Evolutionary conservation across 2,113 vertebrate species (phyloP).

Genomic region (Platanista minor): DNA sequence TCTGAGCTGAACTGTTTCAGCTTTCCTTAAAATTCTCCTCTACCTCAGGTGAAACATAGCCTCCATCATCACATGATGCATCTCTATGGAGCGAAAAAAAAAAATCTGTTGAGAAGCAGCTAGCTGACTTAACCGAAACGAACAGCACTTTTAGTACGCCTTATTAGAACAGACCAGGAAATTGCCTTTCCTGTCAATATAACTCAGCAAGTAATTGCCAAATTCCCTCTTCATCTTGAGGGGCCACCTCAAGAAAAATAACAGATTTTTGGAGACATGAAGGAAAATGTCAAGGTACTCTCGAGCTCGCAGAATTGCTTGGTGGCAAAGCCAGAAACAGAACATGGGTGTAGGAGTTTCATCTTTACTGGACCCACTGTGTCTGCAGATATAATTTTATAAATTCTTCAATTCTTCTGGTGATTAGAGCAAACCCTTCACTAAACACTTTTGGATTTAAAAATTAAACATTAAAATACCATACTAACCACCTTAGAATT

Average conservation of each 20-base stretch:
- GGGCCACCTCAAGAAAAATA: not conserved
- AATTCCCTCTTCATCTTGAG: not conserved
- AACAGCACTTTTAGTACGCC: not conserved
- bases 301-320: not conserved
- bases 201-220: not conserved
- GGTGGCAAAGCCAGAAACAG: not conserved
- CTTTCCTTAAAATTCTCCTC: not conserved
- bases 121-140: not conserved
- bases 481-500: not conserved
- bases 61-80: not conserved
- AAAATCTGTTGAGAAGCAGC: not conserved
- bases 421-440: constrained; percentile 12
- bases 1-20: not conserved
- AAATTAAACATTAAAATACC: constrained; percentile 38
- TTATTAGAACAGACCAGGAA: not conserved
- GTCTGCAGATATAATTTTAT: not conserved
- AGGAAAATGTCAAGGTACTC: constrained; percentile 2
- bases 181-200: not conserved
- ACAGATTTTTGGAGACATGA: not conserved
- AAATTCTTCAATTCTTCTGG: not conserved
- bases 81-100: not conserved
- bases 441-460: constrained; percentile 25
- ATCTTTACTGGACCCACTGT: not conserved
- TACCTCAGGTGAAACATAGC: not conserved
- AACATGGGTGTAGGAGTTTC: not conserved